phyloP scores from a whole-genome alignment of 1,140 invertebrate genomes.

The Myzus persicae region DNA sequence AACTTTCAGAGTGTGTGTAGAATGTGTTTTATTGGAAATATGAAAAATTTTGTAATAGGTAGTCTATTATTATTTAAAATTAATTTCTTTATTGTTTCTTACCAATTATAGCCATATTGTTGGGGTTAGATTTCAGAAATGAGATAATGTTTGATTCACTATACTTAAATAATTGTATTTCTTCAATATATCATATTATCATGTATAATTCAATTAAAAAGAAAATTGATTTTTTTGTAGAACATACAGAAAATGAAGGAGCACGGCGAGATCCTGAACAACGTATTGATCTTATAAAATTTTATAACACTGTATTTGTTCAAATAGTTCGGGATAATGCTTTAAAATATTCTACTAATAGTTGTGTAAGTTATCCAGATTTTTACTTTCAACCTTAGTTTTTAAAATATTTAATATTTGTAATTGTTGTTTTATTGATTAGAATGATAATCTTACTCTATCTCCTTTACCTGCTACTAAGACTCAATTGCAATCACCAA shows the following conservation, averaged over 20 bases:
- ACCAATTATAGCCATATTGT: background rate
- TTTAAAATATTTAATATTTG: conserved; percentile 16
- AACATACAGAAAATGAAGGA: conserved; percentile 11
- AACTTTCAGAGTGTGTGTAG: background rate
- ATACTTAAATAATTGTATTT: background rate
- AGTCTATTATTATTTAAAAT: background rate
- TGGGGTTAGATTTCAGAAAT: background rate
- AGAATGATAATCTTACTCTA: conserved; percentile 71
- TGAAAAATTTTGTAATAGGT: too few relatives aligned
- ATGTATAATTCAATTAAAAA: background rate
- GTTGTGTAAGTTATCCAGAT: conserved; percentile 61
- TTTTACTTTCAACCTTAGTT: background rate
- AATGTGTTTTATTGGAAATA: too few relatives aligned
- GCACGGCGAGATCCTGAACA: conserved; percentile 65
- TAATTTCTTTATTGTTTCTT: too few relatives aligned
- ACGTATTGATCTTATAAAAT: conserved; percentile 89
- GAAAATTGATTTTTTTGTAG: background rate
- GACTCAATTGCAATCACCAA: conserved; percentile 70
- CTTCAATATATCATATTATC: background rate
- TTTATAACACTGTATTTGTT: conserved; percentile 92
- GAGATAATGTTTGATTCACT: background rate
- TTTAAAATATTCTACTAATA: conserved; percentile 73
- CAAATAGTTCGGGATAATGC: conserved; percentile 82
- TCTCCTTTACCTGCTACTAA: conserved; percentile 80
- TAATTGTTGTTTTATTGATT: conserved; percentile 58